Evolutionary conservation across 30 jellyfish, hydroid and myxozoan species (phyloP), one percentile per base, ranked within the genome.

Genomic region (Turritopsis rubra): DNA sequence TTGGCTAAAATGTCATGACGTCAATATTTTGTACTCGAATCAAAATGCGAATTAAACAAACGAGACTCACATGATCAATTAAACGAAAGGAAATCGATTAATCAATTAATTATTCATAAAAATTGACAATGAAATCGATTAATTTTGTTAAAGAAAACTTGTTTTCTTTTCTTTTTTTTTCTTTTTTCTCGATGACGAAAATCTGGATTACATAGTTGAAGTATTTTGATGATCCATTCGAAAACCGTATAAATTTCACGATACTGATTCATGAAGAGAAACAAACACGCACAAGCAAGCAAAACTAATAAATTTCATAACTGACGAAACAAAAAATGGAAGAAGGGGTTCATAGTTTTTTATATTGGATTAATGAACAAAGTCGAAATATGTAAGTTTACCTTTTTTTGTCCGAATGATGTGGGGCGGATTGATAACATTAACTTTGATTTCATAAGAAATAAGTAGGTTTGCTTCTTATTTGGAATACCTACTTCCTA

Each of bases 341-440:
- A n/a, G 52, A 54, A 54, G 87, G 87, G 19, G 79, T 80, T 53
- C 81, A 68, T n/a, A 80, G 54, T 65, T 80, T 80, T 65, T 53
- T 80, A n/a, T 80, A 80, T 66, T 80, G 87, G 87, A 71, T 82
- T 1, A 71, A 71, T 41, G 52, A 82, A 26, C 88, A 82, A 52
- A 82, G 88, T 41, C 41, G 72, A 71, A 72, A 82, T 18, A 65
- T 82, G 88, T 82, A 82, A 82, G 86, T 82, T 0, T 16, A 68
- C 77, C 16, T 19, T 68, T 27, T 19, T 41, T 41, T 41, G n/a
- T n/a, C n/a, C 60, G 17, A 8, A 21, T 66, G 29, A 3, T 1
- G 27, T 21, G 8, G 29, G 7, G 17, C 8, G 29, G 18, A 54
- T 54, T 16, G 19, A 54, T 54, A 54, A n/a, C n/a, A 54, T 54